A percentile compares a stretch with the other conserved stretches of the same genome.
These are phyloP conservation scores for Macrobrachium rosenbergii DNA, from an alignment of 1,140 invertebrate species.

Conservation along the genomic window DNA sequence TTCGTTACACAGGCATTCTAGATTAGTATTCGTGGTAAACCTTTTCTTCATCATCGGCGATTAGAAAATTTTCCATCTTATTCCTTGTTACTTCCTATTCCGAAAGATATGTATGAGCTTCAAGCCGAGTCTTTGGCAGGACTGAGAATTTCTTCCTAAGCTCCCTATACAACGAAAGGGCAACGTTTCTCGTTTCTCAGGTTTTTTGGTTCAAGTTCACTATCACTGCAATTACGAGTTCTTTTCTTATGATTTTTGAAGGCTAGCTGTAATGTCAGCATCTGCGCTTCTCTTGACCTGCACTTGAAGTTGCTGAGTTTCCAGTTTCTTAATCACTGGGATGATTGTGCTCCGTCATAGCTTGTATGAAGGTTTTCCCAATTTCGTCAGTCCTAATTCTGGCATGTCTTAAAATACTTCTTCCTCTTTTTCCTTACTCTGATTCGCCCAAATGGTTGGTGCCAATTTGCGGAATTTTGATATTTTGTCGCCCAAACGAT, in stretches of 20 bases:
- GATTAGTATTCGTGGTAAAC: no score
- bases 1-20: constrained; percentile 15
- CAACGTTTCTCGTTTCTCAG: no score
- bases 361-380: background rate
- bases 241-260: constrained; percentile 33
- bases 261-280: constrained; percentile 3
- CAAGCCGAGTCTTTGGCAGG: constrained; percentile 5
- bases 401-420: background rate
- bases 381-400: background rate
- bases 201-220: background rate
- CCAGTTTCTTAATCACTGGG: constrained; percentile 24
- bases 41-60: background rate
- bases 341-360: constrained; percentile 37
- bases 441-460: no score
- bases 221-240: constrained; percentile 29
- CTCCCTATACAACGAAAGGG: background rate
- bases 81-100: no score
- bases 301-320: constrained; percentile 28
- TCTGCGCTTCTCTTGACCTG: constrained; percentile 28
- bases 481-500: no score
- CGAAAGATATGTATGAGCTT: constrained; percentile 5
- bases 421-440: no score
- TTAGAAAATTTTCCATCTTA: background rate
- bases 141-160: background rate
- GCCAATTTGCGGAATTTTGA: no score